Conservation (phyloP, 2,888 invertebrate species). For the Megalurothrips usitatus region DNA sequence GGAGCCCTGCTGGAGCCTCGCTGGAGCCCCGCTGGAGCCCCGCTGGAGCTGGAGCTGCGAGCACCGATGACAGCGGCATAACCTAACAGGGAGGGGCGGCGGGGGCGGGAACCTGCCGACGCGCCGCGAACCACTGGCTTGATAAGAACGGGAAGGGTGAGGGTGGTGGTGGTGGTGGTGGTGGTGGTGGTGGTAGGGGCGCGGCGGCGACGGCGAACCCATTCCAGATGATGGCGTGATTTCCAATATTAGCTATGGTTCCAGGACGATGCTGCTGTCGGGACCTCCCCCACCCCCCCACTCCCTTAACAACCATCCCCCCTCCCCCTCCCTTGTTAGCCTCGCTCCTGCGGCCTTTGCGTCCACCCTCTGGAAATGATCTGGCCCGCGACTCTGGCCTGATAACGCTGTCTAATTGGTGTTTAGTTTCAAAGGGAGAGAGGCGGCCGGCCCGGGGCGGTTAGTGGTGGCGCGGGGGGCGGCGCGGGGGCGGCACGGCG, state of each 20-base stretch:
- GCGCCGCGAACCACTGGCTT: background rate
- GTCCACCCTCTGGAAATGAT: background rate
- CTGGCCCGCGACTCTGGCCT: background rate
- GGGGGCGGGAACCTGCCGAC: background rate
- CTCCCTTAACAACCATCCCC: background rate
- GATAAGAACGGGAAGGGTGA: background rate
- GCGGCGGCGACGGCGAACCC: background rate
- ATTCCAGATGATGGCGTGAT: constrained; percentile 22
- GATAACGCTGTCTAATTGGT: constrained; percentile 15
- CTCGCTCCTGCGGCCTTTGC: background rate
- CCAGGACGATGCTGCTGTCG: background rate
- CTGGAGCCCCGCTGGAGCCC: too few relatives aligned
- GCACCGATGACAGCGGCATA: too few relatives aligned
- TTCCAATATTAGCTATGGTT: constrained; percentile 22
- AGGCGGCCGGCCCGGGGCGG: background rate
- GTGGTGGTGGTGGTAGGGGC: too few relatives aligned
- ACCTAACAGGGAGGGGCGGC: background rate
- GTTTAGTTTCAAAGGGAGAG: background rate
- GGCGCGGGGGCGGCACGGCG: background rate
- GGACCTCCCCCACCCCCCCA: background rate
- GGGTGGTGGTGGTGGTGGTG: background rate
- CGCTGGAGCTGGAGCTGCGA: too few relatives aligned
- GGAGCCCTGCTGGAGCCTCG: background rate
- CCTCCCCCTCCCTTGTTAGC: background rate
- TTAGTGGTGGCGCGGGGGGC: too few relatives aligned